Evolutionary conservation across 2,797 vertebrate species (phyloP).

Genomic region (Hydrocynus forskahlii): DNA sequence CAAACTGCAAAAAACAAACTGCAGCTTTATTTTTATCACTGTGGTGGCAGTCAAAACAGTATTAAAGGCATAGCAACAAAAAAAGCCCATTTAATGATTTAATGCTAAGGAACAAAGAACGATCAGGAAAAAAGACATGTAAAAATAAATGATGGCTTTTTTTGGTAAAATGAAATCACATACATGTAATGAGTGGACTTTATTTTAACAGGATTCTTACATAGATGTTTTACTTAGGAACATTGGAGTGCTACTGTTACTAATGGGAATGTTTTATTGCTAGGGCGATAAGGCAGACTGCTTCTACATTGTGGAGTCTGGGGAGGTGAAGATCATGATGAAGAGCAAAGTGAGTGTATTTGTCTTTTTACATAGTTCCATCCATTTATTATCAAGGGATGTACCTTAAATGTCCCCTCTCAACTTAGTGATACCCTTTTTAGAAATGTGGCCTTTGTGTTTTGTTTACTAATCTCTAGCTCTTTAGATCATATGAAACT

Average conservation of each 20-base stretch:
- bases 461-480: too few relatives aligned
- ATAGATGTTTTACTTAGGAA: neutral
- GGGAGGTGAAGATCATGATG: constrained; percentile 97
- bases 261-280: constrained; percentile 42
- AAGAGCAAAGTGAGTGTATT: constrained; percentile 91
- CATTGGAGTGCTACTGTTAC: constrained; percentile 2
- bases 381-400: constrained; percentile 26
- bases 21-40: too few relatives aligned
- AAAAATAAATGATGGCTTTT: neutral
- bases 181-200: neutral
- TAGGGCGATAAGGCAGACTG: constrained; percentile 95
- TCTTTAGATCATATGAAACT: neutral
- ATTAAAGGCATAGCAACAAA: neutral
- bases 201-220: neutral
- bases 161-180: neutral
- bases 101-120: neutral
- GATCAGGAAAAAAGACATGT: neutral
- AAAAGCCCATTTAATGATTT: neutral
- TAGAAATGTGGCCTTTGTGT: neutral
- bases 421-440: neutral
- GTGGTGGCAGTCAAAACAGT: too few relatives aligned
- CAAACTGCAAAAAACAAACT: too few relatives aligned
- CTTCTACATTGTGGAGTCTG: constrained; percentile 95
- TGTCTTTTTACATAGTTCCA: neutral
- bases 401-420: neutral